phyloP scores from a whole-genome alignment of 2,113 vertebrate genomes.

The Dermatemys mawii region DNA sequence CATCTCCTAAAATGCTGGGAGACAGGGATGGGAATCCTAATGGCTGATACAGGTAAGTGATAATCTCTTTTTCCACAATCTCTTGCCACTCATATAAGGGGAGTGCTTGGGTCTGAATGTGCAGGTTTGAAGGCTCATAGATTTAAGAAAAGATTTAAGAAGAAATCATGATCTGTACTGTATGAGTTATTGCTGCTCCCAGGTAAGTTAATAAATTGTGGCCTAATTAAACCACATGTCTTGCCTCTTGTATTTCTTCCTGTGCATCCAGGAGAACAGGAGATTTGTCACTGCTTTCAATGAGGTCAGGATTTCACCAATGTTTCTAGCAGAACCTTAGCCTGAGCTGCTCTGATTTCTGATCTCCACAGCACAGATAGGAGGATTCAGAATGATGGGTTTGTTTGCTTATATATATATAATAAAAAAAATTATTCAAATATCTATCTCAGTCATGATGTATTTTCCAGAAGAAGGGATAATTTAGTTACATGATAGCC shows the following conservation, averaged over 20 bases:
- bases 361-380: not conserved
- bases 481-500: not conserved
- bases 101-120: not conserved
- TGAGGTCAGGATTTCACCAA: not conserved
- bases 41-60: not conserved
- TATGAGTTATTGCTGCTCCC: not conserved
- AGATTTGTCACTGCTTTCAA: not conserved
- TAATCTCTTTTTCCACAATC: not conserved
- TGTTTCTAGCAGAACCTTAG: not conserved
- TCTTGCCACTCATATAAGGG: not conserved
- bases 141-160: not conserved
- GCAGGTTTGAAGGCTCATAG: not conserved
- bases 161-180: not conserved
- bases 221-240: not conserved
- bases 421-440: not conserved
- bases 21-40: too few species aligned
- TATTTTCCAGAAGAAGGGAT: not conserved
- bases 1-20: not conserved
- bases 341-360: not conserved
- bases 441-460: not conserved
- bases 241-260: not conserved
- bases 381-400: not conserved
- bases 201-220: not conserved
- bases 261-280: not conserved
- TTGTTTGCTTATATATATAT: not conserved